These are phyloP conservation scores for Eriocheir sinensis DNA, from an alignment of 1,140 invertebrate species.

Conservation along the genomic window DNA sequence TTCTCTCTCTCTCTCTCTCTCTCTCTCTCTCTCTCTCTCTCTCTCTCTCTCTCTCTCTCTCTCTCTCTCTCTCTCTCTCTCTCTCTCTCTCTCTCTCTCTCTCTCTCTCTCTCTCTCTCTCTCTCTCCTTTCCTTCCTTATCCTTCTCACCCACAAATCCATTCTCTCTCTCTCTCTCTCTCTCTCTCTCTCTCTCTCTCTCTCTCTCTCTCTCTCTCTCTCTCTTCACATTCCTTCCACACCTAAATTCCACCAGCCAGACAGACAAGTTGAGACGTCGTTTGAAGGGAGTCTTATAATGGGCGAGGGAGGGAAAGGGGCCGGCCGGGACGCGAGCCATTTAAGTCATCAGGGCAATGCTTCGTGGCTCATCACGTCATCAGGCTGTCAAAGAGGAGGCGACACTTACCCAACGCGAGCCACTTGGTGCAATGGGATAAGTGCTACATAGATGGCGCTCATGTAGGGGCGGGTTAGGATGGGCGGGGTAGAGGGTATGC, in stretches of 20 bases:
- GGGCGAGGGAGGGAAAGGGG: neutral
- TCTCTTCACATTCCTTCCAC: neutral
- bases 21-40: no score
- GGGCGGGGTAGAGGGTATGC: no score
- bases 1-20: no score
- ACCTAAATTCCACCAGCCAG: neutral
- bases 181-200: no score
- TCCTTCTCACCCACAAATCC: no score
- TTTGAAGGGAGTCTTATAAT: neutral
- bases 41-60: no score
- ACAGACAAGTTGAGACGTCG: neutral
- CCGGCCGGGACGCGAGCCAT: neutral
- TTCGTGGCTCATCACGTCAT: neutral
- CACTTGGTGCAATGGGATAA: neutral
- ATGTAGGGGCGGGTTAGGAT: no score
- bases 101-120: no score
- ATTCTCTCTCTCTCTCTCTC: no score
- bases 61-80: no score
- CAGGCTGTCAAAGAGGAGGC: neutral
- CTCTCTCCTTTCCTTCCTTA: no score
- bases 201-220: neutral
- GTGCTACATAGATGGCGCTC: neutral
- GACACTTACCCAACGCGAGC: neutral
- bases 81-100: no score
- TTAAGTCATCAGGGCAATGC: slow-evolving; percentile 2